phyloP scores from a whole-genome alignment of 1,140 invertebrate species.

The Tetragnatha versicolor region DNA sequence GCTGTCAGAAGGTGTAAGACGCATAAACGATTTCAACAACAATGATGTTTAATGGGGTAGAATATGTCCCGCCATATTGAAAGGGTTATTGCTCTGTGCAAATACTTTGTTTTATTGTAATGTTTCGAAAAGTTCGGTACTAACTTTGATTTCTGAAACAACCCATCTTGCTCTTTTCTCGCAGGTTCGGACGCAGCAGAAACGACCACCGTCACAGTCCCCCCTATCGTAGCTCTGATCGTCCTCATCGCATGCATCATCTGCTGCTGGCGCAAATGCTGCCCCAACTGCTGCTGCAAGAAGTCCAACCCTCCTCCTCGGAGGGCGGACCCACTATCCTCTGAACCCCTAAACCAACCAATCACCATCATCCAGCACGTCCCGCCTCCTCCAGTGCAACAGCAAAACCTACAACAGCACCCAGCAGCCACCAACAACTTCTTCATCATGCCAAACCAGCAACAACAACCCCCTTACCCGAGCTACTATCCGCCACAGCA shows the following conservation, averaged over 20 bases:
- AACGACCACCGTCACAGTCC: neutral
- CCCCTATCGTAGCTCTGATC: neutral
- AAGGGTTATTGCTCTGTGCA: no score
- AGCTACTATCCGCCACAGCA: neutral
- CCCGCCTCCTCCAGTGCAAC: neutral
- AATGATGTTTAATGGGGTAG: no score
- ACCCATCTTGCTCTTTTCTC: neutral
- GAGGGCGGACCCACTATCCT: neutral
- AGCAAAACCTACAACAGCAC: neutral
- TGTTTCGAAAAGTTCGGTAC: no score
- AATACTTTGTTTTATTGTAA: no score
- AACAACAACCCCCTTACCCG: neutral
- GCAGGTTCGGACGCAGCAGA: neutral
- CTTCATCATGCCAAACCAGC: neutral
- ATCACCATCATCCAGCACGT: neutral
- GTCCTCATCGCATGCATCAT: neutral
- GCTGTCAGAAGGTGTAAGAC: no score
- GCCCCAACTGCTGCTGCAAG: neutral
- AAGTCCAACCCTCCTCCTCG: neutral
- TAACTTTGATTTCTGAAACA: neutral
- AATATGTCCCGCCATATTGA: no score
- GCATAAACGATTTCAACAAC: no score
- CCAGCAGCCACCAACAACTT: neutral
- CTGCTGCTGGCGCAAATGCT: slow-evolving; percentile 9
- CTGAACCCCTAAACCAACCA: neutral